Percentiles rank a stretch among this genome's conserved stretches.
Evolutionary conservation across 2,113 vertebrate species (phyloP).

Genomic region (Forbesichthys agassizii): DNA sequence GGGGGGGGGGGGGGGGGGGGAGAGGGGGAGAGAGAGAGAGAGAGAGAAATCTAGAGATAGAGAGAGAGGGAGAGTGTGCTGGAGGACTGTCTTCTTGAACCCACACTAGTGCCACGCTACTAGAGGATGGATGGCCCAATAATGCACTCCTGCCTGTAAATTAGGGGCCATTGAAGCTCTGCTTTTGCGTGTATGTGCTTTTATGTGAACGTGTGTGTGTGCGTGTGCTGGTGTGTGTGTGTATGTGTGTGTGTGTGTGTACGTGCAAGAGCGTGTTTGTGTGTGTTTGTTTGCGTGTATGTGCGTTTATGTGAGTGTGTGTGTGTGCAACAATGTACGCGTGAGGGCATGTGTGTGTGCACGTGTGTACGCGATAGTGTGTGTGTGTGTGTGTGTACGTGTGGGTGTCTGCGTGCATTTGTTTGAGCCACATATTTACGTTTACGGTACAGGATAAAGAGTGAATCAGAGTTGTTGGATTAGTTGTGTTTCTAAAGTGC

Average conservation of each 20-base stretch:
- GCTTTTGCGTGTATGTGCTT: slow-evolving; percentile 40
- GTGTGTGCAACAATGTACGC: no score
- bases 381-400: no score
- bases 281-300: slow-evolving; percentile 21
- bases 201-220: no score
- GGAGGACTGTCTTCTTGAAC: slow-evolving; percentile 11
- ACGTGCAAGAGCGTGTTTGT: no score
- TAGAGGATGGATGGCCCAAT: slow-evolving; percentile 22
- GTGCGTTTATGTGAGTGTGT: neutral
- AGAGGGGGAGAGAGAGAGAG: neutral
- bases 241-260: no score
- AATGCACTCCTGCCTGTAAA: slow-evolving; percentile 33
- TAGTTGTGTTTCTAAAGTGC: neutral
- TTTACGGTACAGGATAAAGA: no score
- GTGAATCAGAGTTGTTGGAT: no score
- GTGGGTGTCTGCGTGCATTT: neutral
- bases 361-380: no score
- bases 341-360: no score
- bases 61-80: neutral
- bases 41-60: neutral
- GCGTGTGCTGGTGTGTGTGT: no score
- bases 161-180: slow-evolving; percentile 35
- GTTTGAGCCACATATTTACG: no score
- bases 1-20: neutral
- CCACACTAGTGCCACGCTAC: slow-evolving; percentile 5